Percentiles rank a stretch among this genome's conserved stretches.
Evolutionary conservation across 2,888 invertebrate genomes (phyloP).

Genomic region (Dynastes maya): DNA sequence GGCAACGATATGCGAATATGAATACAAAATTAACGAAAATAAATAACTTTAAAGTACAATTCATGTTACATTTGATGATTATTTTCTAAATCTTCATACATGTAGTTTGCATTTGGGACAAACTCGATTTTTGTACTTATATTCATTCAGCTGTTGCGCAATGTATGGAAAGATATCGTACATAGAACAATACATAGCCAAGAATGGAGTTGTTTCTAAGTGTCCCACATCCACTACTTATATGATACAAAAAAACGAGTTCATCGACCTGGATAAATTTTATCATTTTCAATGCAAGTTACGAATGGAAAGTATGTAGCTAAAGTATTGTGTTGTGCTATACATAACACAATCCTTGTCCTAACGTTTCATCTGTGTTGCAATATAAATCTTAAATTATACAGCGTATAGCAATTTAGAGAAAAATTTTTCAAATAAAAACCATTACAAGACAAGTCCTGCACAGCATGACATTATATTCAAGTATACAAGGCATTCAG

Average conservation of each 20-base stretch:
- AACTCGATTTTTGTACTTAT: neutral
- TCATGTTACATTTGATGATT: too few species aligned
- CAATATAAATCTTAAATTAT: neutral
- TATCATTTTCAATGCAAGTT: conserved; percentile 48
- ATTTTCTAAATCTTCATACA: neutral
- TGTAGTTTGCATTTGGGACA: conserved; percentile 15
- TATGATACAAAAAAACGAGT: conserved; percentile 42
- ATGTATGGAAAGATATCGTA: conserved; percentile 7
- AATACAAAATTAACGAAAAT: too few species aligned
- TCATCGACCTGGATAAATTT: conserved; percentile 51
- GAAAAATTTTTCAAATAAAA: too few species aligned
- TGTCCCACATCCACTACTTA: conserved; percentile 43
- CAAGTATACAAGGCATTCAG: too few species aligned
- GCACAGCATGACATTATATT: too few species aligned
- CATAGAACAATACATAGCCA: conserved; percentile 33
- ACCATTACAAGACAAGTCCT: too few species aligned
- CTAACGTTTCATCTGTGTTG: neutral
- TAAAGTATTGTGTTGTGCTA: conserved; percentile 4
- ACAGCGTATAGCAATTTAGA: too few species aligned
- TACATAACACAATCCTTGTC: conserved; percentile 26
- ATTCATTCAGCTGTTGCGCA: conserved; percentile 13
- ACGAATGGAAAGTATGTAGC: conserved; percentile 31
- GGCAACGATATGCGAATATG: too few species aligned
- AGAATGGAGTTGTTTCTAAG: conserved; percentile 39
- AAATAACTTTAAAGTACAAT: too few species aligned